Evolutionary conservation across 64 coral and sea anemone genomes (phyloP).

Genomic region (Acropora yongei): DNA sequence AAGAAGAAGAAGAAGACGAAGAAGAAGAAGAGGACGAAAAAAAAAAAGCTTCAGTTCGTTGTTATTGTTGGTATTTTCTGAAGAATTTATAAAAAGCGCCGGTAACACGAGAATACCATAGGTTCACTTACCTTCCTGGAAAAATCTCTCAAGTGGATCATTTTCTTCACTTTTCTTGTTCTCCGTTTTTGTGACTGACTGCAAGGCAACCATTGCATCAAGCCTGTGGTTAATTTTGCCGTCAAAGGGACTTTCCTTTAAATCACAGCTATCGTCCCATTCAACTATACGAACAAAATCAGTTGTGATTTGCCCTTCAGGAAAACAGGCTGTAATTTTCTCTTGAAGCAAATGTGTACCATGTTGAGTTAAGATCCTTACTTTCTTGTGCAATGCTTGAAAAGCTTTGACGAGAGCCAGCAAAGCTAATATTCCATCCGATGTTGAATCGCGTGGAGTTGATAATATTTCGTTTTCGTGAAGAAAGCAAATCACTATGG

Average conservation of each 20-base stretch:
- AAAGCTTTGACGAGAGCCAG: slow-evolving; percentile 20
- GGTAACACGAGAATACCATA: too few species aligned
- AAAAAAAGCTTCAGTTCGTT: too few species aligned
- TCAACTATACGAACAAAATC: not conserved
- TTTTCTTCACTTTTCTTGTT: not conserved
- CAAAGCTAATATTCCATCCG: not conserved
- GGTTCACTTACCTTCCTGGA: not conserved
- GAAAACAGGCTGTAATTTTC: not conserved
- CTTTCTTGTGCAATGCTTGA: slow-evolving; percentile 18
- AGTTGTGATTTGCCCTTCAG: not conserved
- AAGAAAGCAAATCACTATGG: slow-evolving; percentile 21
- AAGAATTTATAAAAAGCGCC: too few species aligned
- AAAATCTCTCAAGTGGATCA: not conserved
- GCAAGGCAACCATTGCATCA: slow-evolving; percentile 4
- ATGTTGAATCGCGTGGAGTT: not conserved
- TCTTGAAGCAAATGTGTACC: not conserved
- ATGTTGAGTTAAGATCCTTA: not conserved
- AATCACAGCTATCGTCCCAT: not conserved
- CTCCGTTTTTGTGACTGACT: not conserved
- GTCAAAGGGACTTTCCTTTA: not conserved
- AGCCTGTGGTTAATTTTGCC: slow-evolving; percentile 25
- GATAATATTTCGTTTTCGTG: slow-evolving; percentile 5
- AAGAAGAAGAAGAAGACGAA: too few species aligned
- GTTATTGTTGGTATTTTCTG: too few species aligned
- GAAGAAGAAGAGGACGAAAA: too few species aligned